Conservation (phyloP, 1,140 invertebrate species). For the Acyrthosiphon pisum region DNA sequence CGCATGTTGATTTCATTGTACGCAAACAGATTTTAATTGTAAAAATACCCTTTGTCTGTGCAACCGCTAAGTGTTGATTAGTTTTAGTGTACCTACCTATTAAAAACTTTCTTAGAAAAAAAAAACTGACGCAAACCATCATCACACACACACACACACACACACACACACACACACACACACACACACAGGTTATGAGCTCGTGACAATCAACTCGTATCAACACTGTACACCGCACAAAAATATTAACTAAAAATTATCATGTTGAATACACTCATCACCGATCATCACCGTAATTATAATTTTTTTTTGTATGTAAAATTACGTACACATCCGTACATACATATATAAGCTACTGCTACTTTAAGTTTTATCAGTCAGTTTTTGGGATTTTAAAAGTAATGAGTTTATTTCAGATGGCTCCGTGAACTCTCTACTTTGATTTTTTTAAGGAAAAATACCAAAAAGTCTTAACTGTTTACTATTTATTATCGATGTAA, state of each 20-base stretch:
- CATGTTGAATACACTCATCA: neutral
- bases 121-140: neutral
- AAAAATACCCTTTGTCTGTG: neutral
- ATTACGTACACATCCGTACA: neutral
- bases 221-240: neutral
- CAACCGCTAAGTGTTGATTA: neutral
- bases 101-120: neutral
- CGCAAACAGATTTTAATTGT: neutral
- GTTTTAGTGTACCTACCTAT: neutral
- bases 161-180: neutral
- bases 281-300: neutral
- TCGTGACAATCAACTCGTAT: constrained; percentile 20
- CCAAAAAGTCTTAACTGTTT: neutral
- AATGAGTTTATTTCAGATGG: neutral
- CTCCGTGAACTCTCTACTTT: neutral
- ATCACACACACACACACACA: neutral
- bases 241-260: constrained; percentile 15
- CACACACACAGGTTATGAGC: constrained; percentile 12
- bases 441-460: too few relatives aligned
- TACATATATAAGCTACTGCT: neutral
- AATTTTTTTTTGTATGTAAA: neutral
- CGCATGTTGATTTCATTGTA: neutral
- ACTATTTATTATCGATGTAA: neutral
- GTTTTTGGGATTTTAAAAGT: neutral
- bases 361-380: neutral